Base-by-base conservation (phyloP, 2,797 vertebrate species). In the Xenops minutus region DNA sequence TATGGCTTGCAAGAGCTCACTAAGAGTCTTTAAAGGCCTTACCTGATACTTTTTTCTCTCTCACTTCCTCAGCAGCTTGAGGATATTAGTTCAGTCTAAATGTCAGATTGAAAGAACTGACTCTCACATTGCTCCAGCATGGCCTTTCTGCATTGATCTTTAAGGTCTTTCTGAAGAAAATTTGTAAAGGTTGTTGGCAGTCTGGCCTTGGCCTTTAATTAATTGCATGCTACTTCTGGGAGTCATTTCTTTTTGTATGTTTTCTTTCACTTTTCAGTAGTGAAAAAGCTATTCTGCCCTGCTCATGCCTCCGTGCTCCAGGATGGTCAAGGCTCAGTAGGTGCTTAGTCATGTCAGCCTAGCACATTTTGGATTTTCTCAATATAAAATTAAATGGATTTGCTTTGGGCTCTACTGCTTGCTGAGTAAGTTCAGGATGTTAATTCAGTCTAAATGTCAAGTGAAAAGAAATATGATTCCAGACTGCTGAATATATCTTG, bases 381-480 rank as follows among this genome's bases (percentile, higher is more conserved):
- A 72, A 44, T 83, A 75, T 78, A 66, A 69, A 88, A 89, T 75
- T 75, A 68, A 95, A 85, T 78, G 62, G 61, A 74, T 94, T 96
- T 93, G 22, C 78, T 94, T 88, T 88, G 78, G 81, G 84, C 75
- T 80, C 36, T 61, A 41, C 48, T 83, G 82, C 89, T 92, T 91
- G 64, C 74, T 7, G 10, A 74, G 80, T 83, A 74, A 64, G 52
- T 68, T 94, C 82, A 84, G 39, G 20, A 19, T 80, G 56, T 69
- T 81, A 92, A 94, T 88, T 95, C 46, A 32, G 12, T 91, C 78
- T 78, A 93, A 95, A 94, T 95, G 95, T 89, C 92, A 86, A 91
- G 81, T 92, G 93, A 77, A 87, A 79, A 93, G 93, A 87, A 92
- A 77, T 88, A 85, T 0, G 32, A 91, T 91, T 93, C 51, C 69